These are phyloP conservation scores for Phyllotis vaccarum DNA, from an alignment of 2,797 vertebrate genomes.

Conservation along the genomic window DNA sequence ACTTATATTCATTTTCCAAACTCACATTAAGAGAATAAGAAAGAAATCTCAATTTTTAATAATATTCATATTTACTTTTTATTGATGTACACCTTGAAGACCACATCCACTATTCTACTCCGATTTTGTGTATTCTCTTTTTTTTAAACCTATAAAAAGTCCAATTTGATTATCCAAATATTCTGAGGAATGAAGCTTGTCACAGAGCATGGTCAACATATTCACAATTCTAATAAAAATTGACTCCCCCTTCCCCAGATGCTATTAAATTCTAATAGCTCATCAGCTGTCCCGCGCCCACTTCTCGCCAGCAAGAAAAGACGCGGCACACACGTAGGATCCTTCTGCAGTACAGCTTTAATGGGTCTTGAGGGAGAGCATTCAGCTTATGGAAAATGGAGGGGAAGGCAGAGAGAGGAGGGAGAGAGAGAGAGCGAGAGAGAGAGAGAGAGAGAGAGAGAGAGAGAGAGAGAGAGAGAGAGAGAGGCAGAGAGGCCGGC, in stretches of 20 bases:
- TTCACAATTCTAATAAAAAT: background rate
- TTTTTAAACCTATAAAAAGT: no score
- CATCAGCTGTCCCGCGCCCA: no score
- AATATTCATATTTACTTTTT: background rate
- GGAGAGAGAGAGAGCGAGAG: no score
- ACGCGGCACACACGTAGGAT: no score
- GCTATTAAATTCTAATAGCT: background rate
- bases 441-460: no score
- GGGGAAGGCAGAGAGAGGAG: no score
- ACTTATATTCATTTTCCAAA: background rate
- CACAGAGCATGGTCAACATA: background rate
- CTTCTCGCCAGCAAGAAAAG: no score
- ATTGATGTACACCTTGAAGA: background rate
- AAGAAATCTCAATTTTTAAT: background rate
- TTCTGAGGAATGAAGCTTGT: background rate
- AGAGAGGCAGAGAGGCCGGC: no score
- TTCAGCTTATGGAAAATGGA: no score
- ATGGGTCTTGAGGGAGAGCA: no score
- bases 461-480: no score
- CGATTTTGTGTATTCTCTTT: background rate
- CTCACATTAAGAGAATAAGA: background rate
- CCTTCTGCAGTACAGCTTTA: no score
- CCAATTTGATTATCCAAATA: background rate
- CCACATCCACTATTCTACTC: background rate
- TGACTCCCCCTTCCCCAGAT: background rate